These are phyloP conservation scores for Magallana nippona DNA, from an alignment of 2,888 invertebrate genomes.

Conservation along the genomic window DNA sequence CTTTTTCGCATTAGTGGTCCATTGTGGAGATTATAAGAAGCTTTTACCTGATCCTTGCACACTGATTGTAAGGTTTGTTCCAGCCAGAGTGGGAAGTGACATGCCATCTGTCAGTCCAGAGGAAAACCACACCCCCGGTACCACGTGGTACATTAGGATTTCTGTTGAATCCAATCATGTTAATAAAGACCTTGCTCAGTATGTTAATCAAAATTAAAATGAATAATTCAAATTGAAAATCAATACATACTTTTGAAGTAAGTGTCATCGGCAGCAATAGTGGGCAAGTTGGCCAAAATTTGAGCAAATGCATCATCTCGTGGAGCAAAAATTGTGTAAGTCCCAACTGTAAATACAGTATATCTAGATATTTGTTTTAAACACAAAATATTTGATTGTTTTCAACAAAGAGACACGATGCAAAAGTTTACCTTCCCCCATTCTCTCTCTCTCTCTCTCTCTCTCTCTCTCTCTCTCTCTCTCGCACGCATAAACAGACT, in stretches of 20 bases:
- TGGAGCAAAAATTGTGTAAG: slow-evolving; percentile 66
- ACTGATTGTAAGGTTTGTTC: slow-evolving; percentile 49
- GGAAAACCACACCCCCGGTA: slow-evolving; percentile 53
- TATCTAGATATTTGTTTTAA: too few relatives aligned
- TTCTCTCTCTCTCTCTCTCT: too few relatives aligned
- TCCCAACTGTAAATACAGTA: slow-evolving; percentile 48
- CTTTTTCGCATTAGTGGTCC: too few relatives aligned
- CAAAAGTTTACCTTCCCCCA: too few relatives aligned
- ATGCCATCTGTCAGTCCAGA: slow-evolving; percentile 56
- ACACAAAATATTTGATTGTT: not conserved
- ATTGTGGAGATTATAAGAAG: not conserved
- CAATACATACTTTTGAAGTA: slow-evolving; percentile 55
- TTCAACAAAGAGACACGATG: too few relatives aligned
- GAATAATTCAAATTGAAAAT: not conserved
- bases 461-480: too few relatives aligned
- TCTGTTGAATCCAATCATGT: slow-evolving; percentile 44
- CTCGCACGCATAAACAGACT: too few relatives aligned
- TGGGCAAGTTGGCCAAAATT: slow-evolving; percentile 49
- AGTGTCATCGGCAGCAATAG: slow-evolving; percentile 46
- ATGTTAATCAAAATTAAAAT: not conserved
- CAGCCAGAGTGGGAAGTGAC: slow-evolving; percentile 54
- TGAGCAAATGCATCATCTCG: slow-evolving; percentile 58
- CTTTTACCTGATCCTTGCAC: slow-evolving; percentile 30
- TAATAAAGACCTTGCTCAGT: not conserved
- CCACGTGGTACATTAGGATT: slow-evolving; percentile 61